phyloP scores from a whole-genome alignment of 2,113 vertebrate species.

The Pardalotus punctatus region DNA sequence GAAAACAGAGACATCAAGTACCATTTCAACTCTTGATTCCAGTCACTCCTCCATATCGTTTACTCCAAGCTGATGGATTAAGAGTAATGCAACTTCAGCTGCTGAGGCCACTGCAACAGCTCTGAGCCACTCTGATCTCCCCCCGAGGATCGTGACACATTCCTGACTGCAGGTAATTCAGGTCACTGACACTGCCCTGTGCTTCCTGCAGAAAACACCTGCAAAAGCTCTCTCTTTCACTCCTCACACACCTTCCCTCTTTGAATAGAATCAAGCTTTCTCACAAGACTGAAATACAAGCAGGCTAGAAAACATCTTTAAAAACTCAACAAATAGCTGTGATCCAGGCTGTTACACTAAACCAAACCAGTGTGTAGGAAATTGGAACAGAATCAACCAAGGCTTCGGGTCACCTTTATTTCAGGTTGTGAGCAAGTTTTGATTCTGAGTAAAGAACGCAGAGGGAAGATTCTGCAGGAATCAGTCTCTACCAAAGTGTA shows the following conservation, averaged over 20 bases:
- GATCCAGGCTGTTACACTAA: background rate
- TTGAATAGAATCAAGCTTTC: background rate
- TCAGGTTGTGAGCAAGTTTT: background rate
- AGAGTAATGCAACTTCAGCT: background rate
- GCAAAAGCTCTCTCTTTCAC: background rate
- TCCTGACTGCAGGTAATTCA: background rate
- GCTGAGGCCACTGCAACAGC: background rate
- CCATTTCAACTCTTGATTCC: background rate
- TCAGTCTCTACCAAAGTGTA: accelerated
- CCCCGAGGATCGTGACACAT: background rate
- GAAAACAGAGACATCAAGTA: background rate
- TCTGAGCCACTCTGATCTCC: background rate
- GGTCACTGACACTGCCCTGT: background rate
- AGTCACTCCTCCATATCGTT: accelerated
- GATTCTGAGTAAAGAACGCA: background rate
- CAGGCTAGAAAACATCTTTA: background rate
- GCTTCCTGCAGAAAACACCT: background rate
- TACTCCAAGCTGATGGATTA: background rate
- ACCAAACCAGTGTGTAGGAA: background rate
- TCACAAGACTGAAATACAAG: background rate
- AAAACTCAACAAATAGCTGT: background rate
- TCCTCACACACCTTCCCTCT: background rate
- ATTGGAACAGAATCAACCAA: background rate
- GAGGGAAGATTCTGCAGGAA: background rate
- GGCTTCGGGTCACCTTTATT: background rate